Evolutionary conservation across 1,140 invertebrate species (phyloP).

Genomic region (Kradibia gibbosae): DNA sequence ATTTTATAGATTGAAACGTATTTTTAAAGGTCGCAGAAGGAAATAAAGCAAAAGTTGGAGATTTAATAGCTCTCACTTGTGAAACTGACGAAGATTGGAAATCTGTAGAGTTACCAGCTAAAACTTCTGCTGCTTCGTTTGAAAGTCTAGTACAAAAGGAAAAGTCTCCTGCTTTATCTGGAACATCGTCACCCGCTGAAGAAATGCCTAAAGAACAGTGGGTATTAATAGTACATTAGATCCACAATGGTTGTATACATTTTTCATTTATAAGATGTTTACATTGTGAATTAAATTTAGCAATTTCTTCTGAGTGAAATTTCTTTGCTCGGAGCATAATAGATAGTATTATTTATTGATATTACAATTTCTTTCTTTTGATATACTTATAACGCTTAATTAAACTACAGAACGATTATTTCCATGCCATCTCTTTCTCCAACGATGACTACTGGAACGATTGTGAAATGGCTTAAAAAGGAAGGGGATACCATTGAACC

Average conservation of each 20-base stretch:
- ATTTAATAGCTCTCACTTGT: slow-evolving; percentile 90
- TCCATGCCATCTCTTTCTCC: slow-evolving; percentile 94
- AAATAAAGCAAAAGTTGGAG: slow-evolving; percentile 82
- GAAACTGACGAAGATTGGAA: slow-evolving; percentile 76
- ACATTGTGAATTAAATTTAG: too few species aligned
- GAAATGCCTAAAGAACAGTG: slow-evolving; percentile 63
- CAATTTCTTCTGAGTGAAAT: too few species aligned
- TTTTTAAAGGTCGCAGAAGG: slow-evolving; percentile 41
- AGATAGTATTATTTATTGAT: too few species aligned
- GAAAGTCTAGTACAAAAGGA: slow-evolving; percentile 56
- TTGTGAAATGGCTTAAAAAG: slow-evolving; percentile 98
- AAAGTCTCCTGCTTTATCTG: slow-evolving; percentile 36
- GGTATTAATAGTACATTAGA: slow-evolving; percentile 33
- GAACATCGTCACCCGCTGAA: slow-evolving; percentile 58
- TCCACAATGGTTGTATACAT: too few species aligned
- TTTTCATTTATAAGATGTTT: too few species aligned
- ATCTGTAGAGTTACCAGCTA: slow-evolving; percentile 62
- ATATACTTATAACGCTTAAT: too few species aligned
- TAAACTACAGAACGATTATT: slow-evolving; percentile 65
- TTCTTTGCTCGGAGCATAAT: too few species aligned
- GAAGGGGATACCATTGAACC: slow-evolving; percentile 86
- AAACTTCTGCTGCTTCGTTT: slow-evolving; percentile 49
- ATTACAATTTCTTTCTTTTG: too few species aligned
- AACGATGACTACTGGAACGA: slow-evolving; percentile 98
- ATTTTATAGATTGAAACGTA: background rate